Conservation (phyloP, 2,797 vertebrate genomes). For the Nannoperca australis region DNA sequence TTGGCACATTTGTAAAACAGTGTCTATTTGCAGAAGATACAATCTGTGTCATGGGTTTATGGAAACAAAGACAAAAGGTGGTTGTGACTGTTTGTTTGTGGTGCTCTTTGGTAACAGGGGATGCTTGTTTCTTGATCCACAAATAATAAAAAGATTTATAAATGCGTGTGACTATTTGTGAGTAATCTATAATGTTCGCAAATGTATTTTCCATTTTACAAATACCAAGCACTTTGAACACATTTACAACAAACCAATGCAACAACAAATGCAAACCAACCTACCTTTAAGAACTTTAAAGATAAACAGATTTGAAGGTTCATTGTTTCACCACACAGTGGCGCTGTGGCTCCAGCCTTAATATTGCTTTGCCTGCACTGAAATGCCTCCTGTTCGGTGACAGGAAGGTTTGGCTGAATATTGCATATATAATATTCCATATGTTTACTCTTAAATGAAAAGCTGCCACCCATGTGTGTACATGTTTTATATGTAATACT, state of each 20-base stretch:
- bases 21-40: neutral
- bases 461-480: neutral
- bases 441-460: conserved; percentile 37
- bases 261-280: neutral
- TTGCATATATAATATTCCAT: neutral
- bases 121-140: neutral
- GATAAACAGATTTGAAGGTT: neutral
- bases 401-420: neutral
- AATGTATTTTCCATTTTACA: neutral
- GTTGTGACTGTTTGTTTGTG: neutral
- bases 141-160: neutral
- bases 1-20: neutral
- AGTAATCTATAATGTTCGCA: neutral
- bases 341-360: conserved; percentile 70
- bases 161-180: neutral
- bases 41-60: neutral
- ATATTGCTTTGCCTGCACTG: neutral
- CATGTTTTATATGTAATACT: conserved; percentile 11
- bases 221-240: neutral
- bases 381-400: neutral
- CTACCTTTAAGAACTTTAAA: neutral
- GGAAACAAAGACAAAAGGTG: conserved; percentile 8
- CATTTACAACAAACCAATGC: neutral
- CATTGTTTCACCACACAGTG: conserved; percentile 59
- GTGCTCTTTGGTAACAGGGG: neutral